These are phyloP conservation scores for Phoebastria nigripes DNA, from an alignment of 2,797 vertebrate genomes.

Conservation along the genomic window DNA sequence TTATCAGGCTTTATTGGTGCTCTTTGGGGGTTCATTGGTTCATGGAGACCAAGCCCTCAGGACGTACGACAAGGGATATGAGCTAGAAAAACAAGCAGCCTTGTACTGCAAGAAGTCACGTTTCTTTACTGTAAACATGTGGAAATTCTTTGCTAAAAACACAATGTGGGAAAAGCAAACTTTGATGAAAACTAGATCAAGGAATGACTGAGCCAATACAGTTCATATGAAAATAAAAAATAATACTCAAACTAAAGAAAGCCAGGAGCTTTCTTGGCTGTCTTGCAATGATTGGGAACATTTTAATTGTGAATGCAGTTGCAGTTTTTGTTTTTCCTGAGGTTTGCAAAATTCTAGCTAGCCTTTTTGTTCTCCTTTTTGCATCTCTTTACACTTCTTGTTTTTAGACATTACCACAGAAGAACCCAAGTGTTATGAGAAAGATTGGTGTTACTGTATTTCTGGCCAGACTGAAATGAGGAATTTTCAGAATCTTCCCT, in stretches of 20 bases:
- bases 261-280: neutral
- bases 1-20: conserved; percentile 1
- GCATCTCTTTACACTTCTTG: neutral
- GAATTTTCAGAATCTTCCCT: neutral
- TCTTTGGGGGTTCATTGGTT: neutral
- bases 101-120: neutral
- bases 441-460: neutral
- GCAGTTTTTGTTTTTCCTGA: neutral
- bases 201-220: neutral
- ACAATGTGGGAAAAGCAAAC: neutral
- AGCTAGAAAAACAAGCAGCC: conserved; percentile 46
- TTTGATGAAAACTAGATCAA: conserved; percentile 24
- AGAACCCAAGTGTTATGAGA: neutral
- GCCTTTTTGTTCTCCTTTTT: neutral
- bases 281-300: neutral
- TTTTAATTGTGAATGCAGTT: neutral
- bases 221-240: neutral
- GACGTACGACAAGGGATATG: neutral
- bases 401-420: neutral
- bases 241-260: neutral
- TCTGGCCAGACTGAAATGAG: neutral
- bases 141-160: conserved; percentile 27
- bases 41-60: neutral
- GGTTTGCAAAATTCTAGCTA: neutral
- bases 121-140: conserved; percentile 71